These are phyloP conservation scores for Aricia agestis DNA, from an alignment of 1,140 invertebrate genomes.

Conservation along the genomic window DNA sequence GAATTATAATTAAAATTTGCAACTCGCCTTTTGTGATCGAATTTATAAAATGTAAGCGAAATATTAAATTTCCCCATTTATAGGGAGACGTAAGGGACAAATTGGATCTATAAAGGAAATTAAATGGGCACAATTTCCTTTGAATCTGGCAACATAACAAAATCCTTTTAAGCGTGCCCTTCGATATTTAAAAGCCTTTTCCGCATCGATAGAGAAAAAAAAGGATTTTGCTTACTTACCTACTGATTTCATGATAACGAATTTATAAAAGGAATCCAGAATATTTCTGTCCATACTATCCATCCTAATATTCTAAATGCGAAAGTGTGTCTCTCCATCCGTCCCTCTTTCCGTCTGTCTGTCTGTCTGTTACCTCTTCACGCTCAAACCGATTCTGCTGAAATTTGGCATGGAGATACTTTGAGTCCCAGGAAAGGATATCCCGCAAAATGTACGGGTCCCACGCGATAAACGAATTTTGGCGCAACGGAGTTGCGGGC, in stretches of 20 bases:
- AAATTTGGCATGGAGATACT: too few species aligned
- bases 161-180: background rate
- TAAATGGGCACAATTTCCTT: background rate
- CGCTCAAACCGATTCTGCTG: too few species aligned
- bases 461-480: too few species aligned
- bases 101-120: background rate
- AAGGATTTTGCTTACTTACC: background rate
- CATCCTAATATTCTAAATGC: too few species aligned
- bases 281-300: too few species aligned
- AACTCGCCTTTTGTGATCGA: background rate
- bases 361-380: too few species aligned
- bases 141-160: background rate
- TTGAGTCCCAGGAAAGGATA: too few species aligned
- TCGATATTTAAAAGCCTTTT: background rate
- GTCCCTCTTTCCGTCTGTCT: too few species aligned
- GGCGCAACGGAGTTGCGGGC: too few species aligned
- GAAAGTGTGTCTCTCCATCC: too few species aligned
- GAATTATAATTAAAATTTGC: background rate
- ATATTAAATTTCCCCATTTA: background rate
- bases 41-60: background rate
- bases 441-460: too few species aligned
- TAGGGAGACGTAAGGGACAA: background rate
- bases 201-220: background rate
- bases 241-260: background rate
- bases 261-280: too few species aligned